These are phyloP conservation scores for Phasia obesa DNA, from an alignment of 2,888 invertebrate species.

Conservation along the genomic window DNA sequence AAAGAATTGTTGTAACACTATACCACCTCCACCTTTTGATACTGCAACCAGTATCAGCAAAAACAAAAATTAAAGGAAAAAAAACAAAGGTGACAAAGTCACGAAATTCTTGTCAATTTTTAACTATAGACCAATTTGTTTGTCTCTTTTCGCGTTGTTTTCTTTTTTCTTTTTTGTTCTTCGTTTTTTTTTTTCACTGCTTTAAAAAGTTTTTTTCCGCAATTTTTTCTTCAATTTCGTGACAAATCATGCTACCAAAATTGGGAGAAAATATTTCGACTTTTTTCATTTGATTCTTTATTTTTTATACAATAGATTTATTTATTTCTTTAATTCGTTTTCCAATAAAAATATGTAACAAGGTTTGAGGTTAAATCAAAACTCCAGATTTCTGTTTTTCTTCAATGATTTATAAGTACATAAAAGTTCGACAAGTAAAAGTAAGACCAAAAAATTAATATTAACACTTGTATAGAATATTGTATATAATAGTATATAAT, in stretches of 20 bases:
- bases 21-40: constrained; percentile 68
- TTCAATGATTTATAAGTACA: too few relatives aligned
- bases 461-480: too few relatives aligned
- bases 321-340: constrained; percentile 50
- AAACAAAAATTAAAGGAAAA: constrained; percentile 16
- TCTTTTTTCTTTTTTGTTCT: constrained; percentile 45
- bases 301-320: constrained; percentile 22
- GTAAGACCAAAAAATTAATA: too few relatives aligned
- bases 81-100: constrained; percentile 82
- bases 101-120: constrained; percentile 83
- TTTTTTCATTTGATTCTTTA: constrained; percentile 29
- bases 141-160: constrained; percentile 76
- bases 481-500: too few relatives aligned
- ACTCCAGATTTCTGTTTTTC: neutral
- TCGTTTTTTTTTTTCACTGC: constrained; percentile 25
- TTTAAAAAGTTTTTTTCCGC: constrained; percentile 52
- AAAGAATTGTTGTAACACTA: constrained; percentile 70
- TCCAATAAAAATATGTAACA: constrained; percentile 12
- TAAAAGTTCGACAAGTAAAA: too few relatives aligned
- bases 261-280: constrained; percentile 76
- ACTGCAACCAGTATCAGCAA: constrained; percentile 33
- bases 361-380: constrained; percentile 31
- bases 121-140: constrained; percentile 82
- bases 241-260: constrained; percentile 82
- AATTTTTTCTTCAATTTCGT: constrained; percentile 77